Base-by-base conservation (phyloP, 2,888 invertebrate species). In the Brachyopa scutellaris region DNA sequence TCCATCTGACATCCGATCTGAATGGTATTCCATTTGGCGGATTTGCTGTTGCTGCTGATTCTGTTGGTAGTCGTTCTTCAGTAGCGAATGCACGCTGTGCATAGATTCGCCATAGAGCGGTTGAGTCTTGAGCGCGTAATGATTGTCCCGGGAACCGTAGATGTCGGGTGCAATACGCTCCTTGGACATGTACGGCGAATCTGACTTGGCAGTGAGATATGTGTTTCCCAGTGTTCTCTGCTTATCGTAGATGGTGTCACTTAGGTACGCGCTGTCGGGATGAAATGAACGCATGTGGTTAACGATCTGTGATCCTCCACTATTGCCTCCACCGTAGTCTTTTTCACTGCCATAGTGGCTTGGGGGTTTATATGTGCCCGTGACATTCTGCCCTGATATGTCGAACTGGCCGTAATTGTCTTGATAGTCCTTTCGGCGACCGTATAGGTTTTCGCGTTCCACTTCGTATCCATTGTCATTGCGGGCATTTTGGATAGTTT, bases 1-100 rank as follows among this genome's bases (percentile, higher is more conserved):
- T 0, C 93, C 92, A 85, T 95, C 94, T 0, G 94, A 94, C 91
- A 94, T 92, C 29, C 94, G 91, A 85, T 94, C 95, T 9, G 91
- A 92, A 84, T 92, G 88, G 85, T 89, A 89, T 69, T 89, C 89
- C 31, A 84, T 82, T 19, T 85, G 85, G 36, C 86, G 86, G 40
- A 85, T 85, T 45, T 92, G 92, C 31, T 86, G 77, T 51, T 88
- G 88, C 51, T 88, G 88, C 29, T 85, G 85, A 59, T 91, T 92
- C 85, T 93, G 93, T 80, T 90, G 90, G 78, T 90, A 90, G 76
- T 90, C 90, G 80, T 86, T 90, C 84, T 90, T 88, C 1, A 90
- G 86, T 78, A 90, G 84, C n/a, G 90, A 89, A 72, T 91, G 91
- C 33, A 91, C 90, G 33, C 89, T 90, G 67, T 90, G 90, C 77